Evolutionary conservation across 1,140 invertebrate species (phyloP).

Genomic region (Brevipalpus yothersi): DNA sequence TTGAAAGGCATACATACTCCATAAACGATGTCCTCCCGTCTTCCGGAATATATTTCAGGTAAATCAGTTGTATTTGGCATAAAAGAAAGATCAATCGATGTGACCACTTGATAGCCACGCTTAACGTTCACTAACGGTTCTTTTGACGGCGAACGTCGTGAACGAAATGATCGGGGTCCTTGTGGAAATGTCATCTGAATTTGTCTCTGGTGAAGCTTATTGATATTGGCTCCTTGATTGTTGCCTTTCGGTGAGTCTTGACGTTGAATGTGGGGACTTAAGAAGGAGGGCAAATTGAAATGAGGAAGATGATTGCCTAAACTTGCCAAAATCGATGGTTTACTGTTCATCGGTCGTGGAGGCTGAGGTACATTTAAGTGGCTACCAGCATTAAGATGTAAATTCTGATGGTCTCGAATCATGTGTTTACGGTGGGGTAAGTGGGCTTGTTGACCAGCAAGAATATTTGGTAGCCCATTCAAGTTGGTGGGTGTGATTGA

Average conservation of each 20-base stretch:
- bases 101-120: conserved; percentile 56
- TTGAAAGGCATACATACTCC: conserved; percentile 69
- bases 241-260: no score
- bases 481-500: background rate
- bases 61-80: conserved; percentile 45
- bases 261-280: background rate
- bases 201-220: no score
- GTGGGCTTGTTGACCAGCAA: background rate
- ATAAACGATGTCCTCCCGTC: conserved; percentile 56
- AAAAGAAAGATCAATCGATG: conserved; percentile 72
- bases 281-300: background rate
- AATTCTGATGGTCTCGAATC: background rate
- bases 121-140: conserved; percentile 51
- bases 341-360: no score
- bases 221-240: no score
- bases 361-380: no score
- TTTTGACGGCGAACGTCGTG: conserved; percentile 30
- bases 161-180: conserved; percentile 18
- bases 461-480: background rate
- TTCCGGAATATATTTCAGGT: conserved; percentile 38
- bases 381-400: no score
- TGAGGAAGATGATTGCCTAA: background rate
- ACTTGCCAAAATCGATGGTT: no score
- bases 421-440: background rate
- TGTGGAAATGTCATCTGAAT: conserved; percentile 10